Evolutionary conservation across 1,140 invertebrate genomes (phyloP).

Genomic region (Tribolium madens): DNA sequence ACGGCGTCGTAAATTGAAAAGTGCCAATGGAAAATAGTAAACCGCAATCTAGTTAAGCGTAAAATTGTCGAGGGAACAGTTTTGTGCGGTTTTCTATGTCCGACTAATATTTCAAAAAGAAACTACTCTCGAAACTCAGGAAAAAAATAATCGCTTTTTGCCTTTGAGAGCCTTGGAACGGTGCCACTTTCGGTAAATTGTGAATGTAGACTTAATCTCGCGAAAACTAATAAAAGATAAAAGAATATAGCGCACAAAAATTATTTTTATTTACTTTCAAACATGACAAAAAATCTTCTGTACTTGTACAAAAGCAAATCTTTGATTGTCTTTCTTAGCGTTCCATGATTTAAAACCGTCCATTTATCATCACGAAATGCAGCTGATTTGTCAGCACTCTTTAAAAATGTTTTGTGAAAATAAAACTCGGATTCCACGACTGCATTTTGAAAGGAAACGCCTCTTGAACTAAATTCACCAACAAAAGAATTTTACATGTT

Average conservation of each 20-base stretch:
- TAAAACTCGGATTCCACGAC: background rate
- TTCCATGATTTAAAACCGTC: background rate
- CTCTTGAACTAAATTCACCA: background rate
- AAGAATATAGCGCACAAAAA: too few species aligned
- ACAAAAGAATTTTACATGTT: background rate
- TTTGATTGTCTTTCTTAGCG: background rate
- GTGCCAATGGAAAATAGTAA: conserved; percentile 21
- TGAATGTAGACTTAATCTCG: background rate
- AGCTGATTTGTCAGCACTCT: background rate
- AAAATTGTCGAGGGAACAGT: conserved; percentile 17
- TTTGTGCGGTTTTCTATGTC: background rate
- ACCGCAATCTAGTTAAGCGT: conserved; percentile 15
- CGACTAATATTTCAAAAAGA: conserved; percentile 31
- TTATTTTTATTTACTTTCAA: background rate
- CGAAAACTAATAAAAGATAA: background rate
- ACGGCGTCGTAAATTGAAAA: conserved; percentile 22
- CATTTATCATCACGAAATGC: background rate
- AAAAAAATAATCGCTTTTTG: conserved; percentile 18
- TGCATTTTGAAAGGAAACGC: background rate
- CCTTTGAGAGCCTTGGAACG: background rate
- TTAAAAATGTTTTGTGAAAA: background rate
- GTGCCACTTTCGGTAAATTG: background rate
- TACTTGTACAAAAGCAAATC: too few species aligned
- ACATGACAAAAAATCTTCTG: too few species aligned
- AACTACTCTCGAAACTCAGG: background rate